These are phyloP conservation scores for Flexamia atlantica DNA, from an alignment of 2,888 invertebrate genomes.

Conservation along the genomic window DNA sequence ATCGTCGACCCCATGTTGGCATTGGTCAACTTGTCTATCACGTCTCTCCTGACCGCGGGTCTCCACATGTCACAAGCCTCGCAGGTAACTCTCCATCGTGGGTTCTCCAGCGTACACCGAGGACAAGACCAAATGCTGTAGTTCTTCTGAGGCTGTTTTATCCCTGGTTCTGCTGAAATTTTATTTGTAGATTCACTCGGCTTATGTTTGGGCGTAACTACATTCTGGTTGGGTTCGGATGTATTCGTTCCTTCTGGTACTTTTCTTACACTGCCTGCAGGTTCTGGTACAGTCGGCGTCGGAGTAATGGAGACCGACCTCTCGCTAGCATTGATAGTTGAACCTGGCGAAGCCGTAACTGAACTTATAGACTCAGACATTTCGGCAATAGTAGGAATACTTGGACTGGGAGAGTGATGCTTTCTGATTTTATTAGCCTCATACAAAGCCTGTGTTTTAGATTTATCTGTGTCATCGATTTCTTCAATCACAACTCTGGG, in stretches of 20 bases:
- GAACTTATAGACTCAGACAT: conserved; percentile 68
- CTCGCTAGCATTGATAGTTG: conserved; percentile 62
- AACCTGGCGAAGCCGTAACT: conserved; percentile 64
- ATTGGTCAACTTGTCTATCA: conserved; percentile 55
- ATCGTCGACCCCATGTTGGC: conserved; percentile 52
- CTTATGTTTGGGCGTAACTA: background rate
- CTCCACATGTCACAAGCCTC: conserved; percentile 79
- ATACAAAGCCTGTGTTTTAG: conserved; percentile 67
- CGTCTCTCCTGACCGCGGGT: conserved; percentile 70
- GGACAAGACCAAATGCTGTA: conserved; percentile 78
- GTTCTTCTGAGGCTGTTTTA: conserved; percentile 62
- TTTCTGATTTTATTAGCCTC: conserved; percentile 68
- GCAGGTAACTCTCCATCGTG: conserved; percentile 80
- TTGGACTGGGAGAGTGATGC: conserved; percentile 70
- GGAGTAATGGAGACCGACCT: conserved; percentile 31
- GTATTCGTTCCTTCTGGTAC: too few species aligned
- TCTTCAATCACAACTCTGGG: conserved; percentile 68
- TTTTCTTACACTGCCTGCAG: background rate
- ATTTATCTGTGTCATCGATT: conserved; percentile 68
- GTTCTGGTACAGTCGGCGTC: conserved; percentile 50
- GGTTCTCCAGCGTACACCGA: conserved; percentile 80
- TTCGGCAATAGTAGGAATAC: conserved; percentile 71
- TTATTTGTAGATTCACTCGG: background rate
- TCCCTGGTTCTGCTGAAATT: background rate
- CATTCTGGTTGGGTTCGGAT: background rate